These are phyloP conservation scores for Chionis minor DNA, from an alignment of 2,113 vertebrate genomes.

Conservation along the genomic window DNA sequence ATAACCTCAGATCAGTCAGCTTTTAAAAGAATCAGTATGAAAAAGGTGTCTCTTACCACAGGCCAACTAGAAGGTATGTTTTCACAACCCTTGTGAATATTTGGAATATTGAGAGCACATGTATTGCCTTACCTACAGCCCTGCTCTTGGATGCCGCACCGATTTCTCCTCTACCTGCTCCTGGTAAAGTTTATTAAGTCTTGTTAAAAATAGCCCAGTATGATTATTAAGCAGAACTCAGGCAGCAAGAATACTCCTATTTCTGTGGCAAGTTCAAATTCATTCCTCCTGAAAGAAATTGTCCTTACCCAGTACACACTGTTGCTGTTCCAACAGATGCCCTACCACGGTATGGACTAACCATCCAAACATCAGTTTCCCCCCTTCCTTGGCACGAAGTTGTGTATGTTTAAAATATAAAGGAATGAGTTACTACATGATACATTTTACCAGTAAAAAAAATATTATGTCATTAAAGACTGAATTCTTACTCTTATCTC, in stretches of 20 bases:
- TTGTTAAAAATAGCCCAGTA: background rate
- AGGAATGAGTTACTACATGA: background rate
- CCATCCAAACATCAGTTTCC: background rate
- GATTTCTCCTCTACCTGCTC: background rate
- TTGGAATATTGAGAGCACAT: background rate
- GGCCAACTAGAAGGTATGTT: background rate
- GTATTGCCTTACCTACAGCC: background rate
- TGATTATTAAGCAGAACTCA: background rate
- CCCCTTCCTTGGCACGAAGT: background rate
- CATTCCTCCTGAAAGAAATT: background rate
- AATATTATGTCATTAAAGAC: background rate
- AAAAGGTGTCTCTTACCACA: background rate
- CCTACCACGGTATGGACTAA: accelerated
- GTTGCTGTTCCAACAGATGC: background rate
- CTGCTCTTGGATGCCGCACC: background rate
- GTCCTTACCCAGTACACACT: background rate
- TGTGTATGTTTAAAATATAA: background rate
- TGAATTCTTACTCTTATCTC: background rate
- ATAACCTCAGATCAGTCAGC: background rate
- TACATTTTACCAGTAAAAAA: background rate
- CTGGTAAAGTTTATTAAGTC: background rate
- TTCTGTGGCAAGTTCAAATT: background rate
- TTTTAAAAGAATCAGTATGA: background rate
- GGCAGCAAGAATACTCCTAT: background rate
- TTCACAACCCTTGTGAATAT: background rate